Evolutionary conservation across 37 sponge, comb jelly and placozoan genomes (phyloP).

Genomic region (Beroe forskalii): DNA sequence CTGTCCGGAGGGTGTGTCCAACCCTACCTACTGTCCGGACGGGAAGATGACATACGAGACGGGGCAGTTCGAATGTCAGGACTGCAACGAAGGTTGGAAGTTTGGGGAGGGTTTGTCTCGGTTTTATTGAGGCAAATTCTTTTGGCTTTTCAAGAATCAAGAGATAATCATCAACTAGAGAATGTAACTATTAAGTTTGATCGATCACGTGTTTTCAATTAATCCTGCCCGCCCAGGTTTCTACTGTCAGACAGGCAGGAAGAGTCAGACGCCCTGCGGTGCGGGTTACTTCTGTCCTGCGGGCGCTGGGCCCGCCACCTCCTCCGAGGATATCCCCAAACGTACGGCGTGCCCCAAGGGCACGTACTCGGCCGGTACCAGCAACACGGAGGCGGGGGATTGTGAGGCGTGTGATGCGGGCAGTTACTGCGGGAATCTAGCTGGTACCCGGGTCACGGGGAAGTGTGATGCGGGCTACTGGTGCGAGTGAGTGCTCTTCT

Average conservation of each 20-base stretch:
- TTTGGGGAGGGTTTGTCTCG: background rate
- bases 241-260: slow-evolving; percentile 32
- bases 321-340: background rate
- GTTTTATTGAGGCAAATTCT: too few relatives aligned
- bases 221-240: slow-evolving; percentile 3
- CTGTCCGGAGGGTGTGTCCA: slow-evolving; percentile 57
- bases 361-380: slow-evolving; percentile 21
- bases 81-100: slow-evolving; percentile 1
- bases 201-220: too few relatives aligned
- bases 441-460: slow-evolving; percentile 39
- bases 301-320: slow-evolving; percentile 21
- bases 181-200: too few relatives aligned
- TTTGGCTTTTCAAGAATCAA: too few relatives aligned
- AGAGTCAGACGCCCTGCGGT: slow-evolving; percentile 2
- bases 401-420: slow-evolving; percentile 66
- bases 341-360: slow-evolving; percentile 37
- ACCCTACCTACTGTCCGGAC: slow-evolving; percentile 50
- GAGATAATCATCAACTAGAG: too few relatives aligned
- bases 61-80: background rate
- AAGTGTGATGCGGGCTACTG: slow-evolving; percentile 67
- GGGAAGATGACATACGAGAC: slow-evolving; percentile 19
- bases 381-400: background rate
- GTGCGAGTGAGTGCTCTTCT: slow-evolving; percentile 39
- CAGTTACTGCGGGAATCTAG: slow-evolving; percentile 20
- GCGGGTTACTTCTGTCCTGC: slow-evolving; percentile 69